These are phyloP conservation scores for Caenorhabditis virilis DNA, from an alignment of 2,888 invertebrate species.

Conservation along the genomic window DNA sequence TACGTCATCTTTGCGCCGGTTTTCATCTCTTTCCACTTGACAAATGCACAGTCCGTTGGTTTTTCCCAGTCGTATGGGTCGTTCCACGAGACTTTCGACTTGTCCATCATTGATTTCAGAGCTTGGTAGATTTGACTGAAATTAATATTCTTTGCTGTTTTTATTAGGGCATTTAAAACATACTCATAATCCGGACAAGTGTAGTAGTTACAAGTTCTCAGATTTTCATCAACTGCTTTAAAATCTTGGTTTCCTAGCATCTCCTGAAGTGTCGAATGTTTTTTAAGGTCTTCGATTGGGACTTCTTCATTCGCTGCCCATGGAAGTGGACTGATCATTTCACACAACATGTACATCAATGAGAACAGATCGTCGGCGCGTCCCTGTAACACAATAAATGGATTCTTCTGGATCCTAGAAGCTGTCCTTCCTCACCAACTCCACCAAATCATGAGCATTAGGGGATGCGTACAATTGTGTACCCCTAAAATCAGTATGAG, in stretches of 20 bases:
- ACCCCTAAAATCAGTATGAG: slow-evolving; percentile 25
- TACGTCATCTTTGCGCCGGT: background rate
- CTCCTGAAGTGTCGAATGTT: background rate
- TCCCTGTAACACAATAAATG: slow-evolving; percentile 21
- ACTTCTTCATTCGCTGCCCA: slow-evolving; percentile 5
- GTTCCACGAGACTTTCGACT: slow-evolving; percentile 7
- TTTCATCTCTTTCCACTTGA: slow-evolving; percentile 8
- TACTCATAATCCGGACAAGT: slow-evolving; percentile 13
- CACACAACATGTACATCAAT: slow-evolving; percentile 38
- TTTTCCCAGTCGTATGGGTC: slow-evolving; percentile 30
- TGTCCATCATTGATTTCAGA: slow-evolving; percentile 10
- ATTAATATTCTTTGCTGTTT: too few relatives aligned
- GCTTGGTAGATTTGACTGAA: slow-evolving; percentile 15
- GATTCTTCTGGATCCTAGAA: too few relatives aligned
- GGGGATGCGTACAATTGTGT: slow-evolving; percentile 32
- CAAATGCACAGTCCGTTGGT: background rate
- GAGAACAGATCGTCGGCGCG: slow-evolving; percentile 41
- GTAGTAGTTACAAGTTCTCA: slow-evolving; percentile 17
- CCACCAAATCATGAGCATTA: slow-evolving; percentile 17
- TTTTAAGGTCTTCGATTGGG: background rate
- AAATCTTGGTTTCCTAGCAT: too few relatives aligned
- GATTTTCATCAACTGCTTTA: slow-evolving; percentile 19
- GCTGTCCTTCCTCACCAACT: slow-evolving; percentile 3
- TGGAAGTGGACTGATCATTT: slow-evolving; percentile 14
- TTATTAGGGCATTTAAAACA: too few relatives aligned